A percentile compares a stretch with the other conserved stretches of the same genome.
phyloP scores from a whole-genome alignment of 2,797 vertebrate genomes.

The Atherinosoma microstoma region DNA sequence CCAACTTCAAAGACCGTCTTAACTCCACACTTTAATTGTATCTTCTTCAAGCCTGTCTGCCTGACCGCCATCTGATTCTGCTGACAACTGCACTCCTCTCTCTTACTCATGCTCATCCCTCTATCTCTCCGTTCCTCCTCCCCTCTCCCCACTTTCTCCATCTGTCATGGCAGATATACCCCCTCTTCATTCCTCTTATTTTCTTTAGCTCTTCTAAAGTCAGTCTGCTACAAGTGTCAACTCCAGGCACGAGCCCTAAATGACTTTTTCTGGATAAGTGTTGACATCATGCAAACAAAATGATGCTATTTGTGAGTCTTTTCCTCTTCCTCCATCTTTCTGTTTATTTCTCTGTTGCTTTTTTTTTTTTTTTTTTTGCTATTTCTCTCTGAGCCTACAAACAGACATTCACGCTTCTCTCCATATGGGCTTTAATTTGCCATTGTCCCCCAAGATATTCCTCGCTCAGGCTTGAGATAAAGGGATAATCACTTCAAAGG shows the following conservation, averaged over 20 bases:
- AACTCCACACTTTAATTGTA: slow-evolving; percentile 90
- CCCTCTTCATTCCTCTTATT: background rate
- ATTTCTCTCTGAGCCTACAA: slow-evolving; percentile 74
- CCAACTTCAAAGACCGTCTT: slow-evolving; percentile 90
- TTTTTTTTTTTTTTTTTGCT: slow-evolving; percentile 43
- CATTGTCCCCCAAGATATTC: slow-evolving; percentile 93
- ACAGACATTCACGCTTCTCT: slow-evolving; percentile 89
- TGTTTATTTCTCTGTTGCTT: slow-evolving; percentile 64
- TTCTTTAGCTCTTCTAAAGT: slow-evolving; percentile 62
- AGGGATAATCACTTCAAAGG: slow-evolving; percentile 99
- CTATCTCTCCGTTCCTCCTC: slow-evolving; percentile 61
- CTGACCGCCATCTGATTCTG: slow-evolving; percentile 87
- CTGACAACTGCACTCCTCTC: slow-evolving; percentile 87
- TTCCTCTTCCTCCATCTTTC: slow-evolving; percentile 15
- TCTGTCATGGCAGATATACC: slow-evolving; percentile 60
- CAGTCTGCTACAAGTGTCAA: slow-evolving; percentile 76
- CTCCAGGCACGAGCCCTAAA: slow-evolving; percentile 68
- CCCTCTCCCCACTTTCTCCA: slow-evolving; percentile 44
- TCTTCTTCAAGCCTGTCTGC: slow-evolving; percentile 87
- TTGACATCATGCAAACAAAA: slow-evolving; percentile 69
- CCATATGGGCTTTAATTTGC: slow-evolving; percentile 88
- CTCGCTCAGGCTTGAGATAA: slow-evolving; percentile 96
- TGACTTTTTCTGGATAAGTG: slow-evolving; percentile 68
- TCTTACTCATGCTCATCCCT: slow-evolving; percentile 70
- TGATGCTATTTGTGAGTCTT: slow-evolving; percentile 51